A percentile compares a stretch with the other conserved stretches of the same genome.
These are phyloP conservation scores for Cyprinodon diabolis DNA, from an alignment of 2,797 vertebrate species.

Conservation along the genomic window DNA sequence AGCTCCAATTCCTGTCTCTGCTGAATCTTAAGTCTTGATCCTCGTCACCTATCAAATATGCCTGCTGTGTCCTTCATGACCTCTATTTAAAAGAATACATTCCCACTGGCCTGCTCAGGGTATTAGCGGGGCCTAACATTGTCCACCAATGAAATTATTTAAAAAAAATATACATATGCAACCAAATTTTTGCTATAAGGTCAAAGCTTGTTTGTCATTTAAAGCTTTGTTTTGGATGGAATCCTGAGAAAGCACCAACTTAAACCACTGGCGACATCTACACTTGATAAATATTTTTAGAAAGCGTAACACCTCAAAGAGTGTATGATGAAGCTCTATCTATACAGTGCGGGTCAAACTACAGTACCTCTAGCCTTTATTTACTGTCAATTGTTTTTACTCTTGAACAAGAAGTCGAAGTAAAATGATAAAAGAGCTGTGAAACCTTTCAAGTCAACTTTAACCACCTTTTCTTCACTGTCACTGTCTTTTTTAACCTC, in stretches of 20 bases:
- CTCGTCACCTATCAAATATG: background rate
- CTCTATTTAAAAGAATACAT: background rate
- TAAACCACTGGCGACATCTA: background rate
- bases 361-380: slow-evolving; percentile 9
- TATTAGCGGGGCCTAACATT: background rate
- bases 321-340: slow-evolving; percentile 1
- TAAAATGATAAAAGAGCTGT: background rate
- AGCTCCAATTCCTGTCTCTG: background rate
- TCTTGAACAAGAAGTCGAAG: slow-evolving; percentile 3
- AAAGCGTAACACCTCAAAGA: background rate
- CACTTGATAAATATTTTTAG: slow-evolving; percentile 2
- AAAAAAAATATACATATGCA: background rate
- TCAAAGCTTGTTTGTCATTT: background rate
- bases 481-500: slow-evolving; percentile 69
- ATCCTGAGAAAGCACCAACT: background rate
- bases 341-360: slow-evolving; percentile 25
- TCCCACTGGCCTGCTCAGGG: background rate
- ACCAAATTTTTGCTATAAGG: background rate
- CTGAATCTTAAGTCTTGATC: background rate
- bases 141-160: background rate
- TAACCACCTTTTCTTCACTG: slow-evolving; percentile 39
- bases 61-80: background rate
- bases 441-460: slow-evolving; percentile 18
- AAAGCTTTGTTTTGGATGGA: background rate
- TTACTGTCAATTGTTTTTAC: slow-evolving; percentile 6